These are phyloP conservation scores for Trachelus stipa DNA, from an alignment of 2,888 invertebrate genomes.

Conservation along the genomic window DNA sequence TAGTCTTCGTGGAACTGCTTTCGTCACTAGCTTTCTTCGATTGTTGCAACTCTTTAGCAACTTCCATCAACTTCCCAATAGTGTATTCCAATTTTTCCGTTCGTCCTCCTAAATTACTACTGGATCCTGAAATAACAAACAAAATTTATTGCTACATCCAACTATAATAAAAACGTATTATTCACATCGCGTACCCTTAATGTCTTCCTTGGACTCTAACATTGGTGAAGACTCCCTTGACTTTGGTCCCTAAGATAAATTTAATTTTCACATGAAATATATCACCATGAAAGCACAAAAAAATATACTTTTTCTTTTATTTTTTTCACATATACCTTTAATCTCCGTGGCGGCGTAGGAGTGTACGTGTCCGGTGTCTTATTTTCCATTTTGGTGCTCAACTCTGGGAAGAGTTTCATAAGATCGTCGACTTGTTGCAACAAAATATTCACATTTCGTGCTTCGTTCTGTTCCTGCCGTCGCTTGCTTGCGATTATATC, in stretches of 20 bases:
- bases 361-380: constrained; percentile 70
- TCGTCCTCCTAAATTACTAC: constrained; percentile 46
- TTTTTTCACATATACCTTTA: constrained; percentile 67
- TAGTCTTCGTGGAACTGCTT: constrained; percentile 43
- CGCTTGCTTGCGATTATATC: constrained; percentile 68
- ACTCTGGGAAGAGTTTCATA: constrained; percentile 81
- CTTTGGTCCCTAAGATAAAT: constrained; percentile 71
- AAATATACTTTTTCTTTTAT: background rate
- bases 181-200: constrained; percentile 67
- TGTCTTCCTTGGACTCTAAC: constrained; percentile 79
- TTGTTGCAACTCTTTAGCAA: constrained; percentile 61
- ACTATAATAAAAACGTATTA: constrained; percentile 58
- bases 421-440: constrained; percentile 84
- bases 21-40: constrained; percentile 59
- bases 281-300: background rate
- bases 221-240: constrained; percentile 82
- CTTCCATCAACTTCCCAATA: constrained; percentile 59
- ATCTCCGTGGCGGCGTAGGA: constrained; percentile 78
- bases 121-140: constrained; percentile 35
- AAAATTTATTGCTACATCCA: background rate
- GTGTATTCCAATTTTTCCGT: constrained; percentile 62
- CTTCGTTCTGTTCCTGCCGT: constrained; percentile 74
- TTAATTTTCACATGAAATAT: background rate
- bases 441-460: constrained; percentile 78
- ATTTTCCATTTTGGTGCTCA: constrained; percentile 67